Evolutionary conservation across 2,888 invertebrate genomes (phyloP), one percentile per base, ranked within the genome.

Genomic region (Sarcophaga subvicina): DNA sequence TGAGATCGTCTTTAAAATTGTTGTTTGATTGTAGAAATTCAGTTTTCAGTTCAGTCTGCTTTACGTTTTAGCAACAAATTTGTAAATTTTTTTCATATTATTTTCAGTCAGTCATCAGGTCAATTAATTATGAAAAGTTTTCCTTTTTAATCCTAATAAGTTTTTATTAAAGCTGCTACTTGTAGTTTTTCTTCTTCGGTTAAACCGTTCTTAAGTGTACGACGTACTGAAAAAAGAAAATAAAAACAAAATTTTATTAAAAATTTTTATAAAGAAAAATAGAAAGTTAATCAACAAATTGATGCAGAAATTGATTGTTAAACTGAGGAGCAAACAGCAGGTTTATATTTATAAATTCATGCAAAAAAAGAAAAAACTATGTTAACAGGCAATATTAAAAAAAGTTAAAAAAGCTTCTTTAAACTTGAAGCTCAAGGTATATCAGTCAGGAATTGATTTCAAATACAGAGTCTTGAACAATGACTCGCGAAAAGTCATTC

Each of bases 181-280:
- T 96, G 96, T 93, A 96, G 96, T 93, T 96, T 95, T 93, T 97
- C 97, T 93, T 97, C 97, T 91, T 96, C 96, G 88, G 96, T 96
- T 90, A 97, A 94, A 89, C 97, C 97, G 93, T 96, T 96, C 92
- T 96, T 96, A 91, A 97, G 94, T 88, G 97, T 97, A 93, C 97
- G 95, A 93, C 97, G 95, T 94, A 97, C 97, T 97, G 94, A 11
- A 89, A 86, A 47, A 14, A 77, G 47, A 66, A 71, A 22, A 71
- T 49, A 37, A 8, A 67, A 45, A 60, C 22, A 22, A 10, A 45
- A 49, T 25, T 47, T 73, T 25, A 71, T 12, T 12, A n/a, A 47
- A 67, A 54, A 20, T 25, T 45, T 54, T 64, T 37, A 45, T 6
- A 64, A 47, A 37, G 1, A 37, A 37, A 37, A 37, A 10, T 37